A percentile compares a stretch with the other conserved stretches of the same genome.
Conservation (phyloP, 2,113 vertebrate genomes). For the Erinaceus europaeus region DNA sequence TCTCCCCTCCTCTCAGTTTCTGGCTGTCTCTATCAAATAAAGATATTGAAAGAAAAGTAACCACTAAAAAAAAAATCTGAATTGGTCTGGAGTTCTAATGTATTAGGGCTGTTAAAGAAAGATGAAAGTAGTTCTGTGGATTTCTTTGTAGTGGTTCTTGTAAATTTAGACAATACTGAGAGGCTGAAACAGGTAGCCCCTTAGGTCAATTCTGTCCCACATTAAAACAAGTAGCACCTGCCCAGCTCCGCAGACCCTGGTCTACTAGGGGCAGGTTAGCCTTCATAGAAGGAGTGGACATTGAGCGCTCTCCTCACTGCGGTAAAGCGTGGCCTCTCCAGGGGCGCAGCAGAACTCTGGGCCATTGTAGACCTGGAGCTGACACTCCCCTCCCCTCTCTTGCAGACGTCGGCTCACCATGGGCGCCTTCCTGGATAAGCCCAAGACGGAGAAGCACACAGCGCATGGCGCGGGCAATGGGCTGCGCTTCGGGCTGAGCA, state of each 20-base stretch:
- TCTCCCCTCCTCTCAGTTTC: no score
- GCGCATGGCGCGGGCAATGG: constrained; percentile 94
- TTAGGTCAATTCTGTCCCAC: no score
- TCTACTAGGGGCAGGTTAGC: no score
- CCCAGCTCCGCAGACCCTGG: no score
- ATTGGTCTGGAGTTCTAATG: constrained; percentile 3
- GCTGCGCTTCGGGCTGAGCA: constrained; percentile 95
- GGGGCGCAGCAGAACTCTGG: no score
- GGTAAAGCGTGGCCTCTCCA: no score
- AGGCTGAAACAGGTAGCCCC: no score
- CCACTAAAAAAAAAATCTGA: not conserved
- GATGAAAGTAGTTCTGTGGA: not conserved
- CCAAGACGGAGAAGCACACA: constrained; percentile 99
- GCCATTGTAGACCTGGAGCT: no score
- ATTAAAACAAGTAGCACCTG: no score
- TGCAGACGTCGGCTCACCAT: constrained; percentile 90
- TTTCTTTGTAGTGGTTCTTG: not conserved
- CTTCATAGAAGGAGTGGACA: no score
- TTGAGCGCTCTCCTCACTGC: not conserved
- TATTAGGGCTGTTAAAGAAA: not conserved
- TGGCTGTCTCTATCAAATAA: no score
- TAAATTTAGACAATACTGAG: constrained; percentile 24
- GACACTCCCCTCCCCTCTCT: constrained; percentile 64
- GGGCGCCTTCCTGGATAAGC: constrained; percentile 99
- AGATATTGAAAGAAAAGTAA: no score